Evolutionary conservation across 2,113 vertebrate species (phyloP).

Genomic region (Gnathonemus longibarbis): DNA sequence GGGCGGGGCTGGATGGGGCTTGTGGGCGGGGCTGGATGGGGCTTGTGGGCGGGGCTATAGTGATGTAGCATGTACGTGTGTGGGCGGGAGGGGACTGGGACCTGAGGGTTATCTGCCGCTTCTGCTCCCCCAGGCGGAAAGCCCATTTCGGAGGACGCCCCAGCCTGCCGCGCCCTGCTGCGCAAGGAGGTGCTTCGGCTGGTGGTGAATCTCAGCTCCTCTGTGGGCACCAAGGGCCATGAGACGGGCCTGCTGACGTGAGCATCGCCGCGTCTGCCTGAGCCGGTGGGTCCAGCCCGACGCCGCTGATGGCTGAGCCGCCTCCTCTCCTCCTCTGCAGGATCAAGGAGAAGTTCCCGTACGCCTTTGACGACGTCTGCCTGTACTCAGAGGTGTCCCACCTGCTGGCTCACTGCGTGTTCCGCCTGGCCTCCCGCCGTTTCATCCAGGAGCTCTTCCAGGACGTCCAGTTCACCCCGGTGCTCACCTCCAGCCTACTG

Average conservation of each 20-base stretch:
- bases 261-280: slow-evolving; percentile 33
- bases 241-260: slow-evolving; percentile 97
- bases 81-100: not conserved
- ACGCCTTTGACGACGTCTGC: slow-evolving; percentile 96
- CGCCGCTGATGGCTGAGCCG: not conserved
- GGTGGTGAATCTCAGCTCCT: slow-evolving; percentile 94
- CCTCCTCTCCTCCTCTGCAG: slow-evolving; percentile 44
- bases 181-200: slow-evolving; percentile 93
- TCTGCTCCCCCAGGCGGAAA: slow-evolving; percentile 68
- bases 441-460: slow-evolving; percentile 99
- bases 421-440: slow-evolving; percentile 86
- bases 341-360: slow-evolving; percentile 97
- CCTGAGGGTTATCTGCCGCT: not conserved
- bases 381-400: slow-evolving; percentile 96
- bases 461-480: slow-evolving; percentile 93
- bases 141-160: slow-evolving; percentile 85
- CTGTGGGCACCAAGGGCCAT: slow-evolving; percentile 94
- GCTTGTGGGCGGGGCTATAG: not conserved
- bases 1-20: not conserved
- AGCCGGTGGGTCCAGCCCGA: not conserved
- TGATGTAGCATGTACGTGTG: not conserved
- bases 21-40: not conserved
- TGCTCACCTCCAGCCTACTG: slow-evolving; percentile 35
- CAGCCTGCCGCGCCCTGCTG: slow-evolving; percentile 84
- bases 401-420: slow-evolving; percentile 87